Evolutionary conservation across 1,140 invertebrate species (phyloP), one percentile per base, ranked within the genome.

Genomic region (Papilio aristodemus): DNA sequence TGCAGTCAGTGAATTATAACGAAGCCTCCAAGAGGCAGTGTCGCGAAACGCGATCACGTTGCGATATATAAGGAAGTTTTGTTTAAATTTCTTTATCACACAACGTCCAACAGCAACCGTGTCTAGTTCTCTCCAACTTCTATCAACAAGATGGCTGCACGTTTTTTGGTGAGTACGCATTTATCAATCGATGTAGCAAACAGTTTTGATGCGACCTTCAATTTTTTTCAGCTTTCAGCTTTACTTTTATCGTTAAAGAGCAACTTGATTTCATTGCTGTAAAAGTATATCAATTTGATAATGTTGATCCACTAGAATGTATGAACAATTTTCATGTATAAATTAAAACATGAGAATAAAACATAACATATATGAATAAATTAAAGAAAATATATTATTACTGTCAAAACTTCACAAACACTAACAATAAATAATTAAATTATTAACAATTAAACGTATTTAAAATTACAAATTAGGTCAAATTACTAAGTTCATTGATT

Each of bases 11-110:
- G 73, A 71, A 77, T 80, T 73, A 78, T 73, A 81, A 80, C 54
- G 81, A 83, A 80, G 75, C 64, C 67, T 74, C 69, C 62, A 75
- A 85, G 86, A 85, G 75, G 80, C 86, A 85, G 79, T 87, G 87
- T 91, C 89, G 87, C 85, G 87, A 89, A 89, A 87, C 85, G 80
- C 82, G 73, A 86, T 76, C 86, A 91, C 87, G 89, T 91, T 87
- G 86, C 81, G 73, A 89, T 91, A 91, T 91, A 91, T 89, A 91
- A 89, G 86, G 86, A 90, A 88, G 84, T 89, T 85, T 86, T 84
- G 86, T 87, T 82, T 79, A 87, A 91, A 87, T 87, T 85, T 89
- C 82, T 90, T 87, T 87, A 89, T 86, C 89, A 89, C 78, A 91
- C 71, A 86, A 81, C 81, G 68, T 71, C 76, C 73, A 82, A 68